Conservation (phyloP, 2,113 vertebrate species). For the Henicopernis longicauda region DNA sequence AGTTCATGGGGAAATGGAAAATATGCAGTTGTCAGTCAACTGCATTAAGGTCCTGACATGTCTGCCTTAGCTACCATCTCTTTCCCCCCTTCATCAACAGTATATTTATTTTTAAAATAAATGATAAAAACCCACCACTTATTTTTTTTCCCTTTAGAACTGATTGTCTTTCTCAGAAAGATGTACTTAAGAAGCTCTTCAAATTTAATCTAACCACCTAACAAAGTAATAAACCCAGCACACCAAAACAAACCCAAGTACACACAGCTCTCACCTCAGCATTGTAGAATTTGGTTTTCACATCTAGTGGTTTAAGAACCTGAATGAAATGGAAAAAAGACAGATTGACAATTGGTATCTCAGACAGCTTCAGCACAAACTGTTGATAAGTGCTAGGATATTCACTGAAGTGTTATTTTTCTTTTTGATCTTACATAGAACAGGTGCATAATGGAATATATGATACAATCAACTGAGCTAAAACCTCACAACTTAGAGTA, state of each 20-base stretch:
- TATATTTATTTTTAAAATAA: neutral
- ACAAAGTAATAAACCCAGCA: neutral
- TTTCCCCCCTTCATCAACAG: neutral
- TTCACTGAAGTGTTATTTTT: neutral
- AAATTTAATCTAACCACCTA: neutral
- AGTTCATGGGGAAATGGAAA: neutral
- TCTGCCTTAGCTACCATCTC: neutral
- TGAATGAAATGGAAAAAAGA: constrained; percentile 80
- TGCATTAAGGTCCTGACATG: neutral
- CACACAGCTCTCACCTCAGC: constrained; percentile 84
- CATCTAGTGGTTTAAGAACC: constrained; percentile 97
- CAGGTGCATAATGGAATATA: neutral
- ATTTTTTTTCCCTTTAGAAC: neutral
- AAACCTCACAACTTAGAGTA: neutral
- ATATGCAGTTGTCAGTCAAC: neutral
- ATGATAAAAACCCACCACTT: neutral
- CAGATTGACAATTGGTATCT: constrained; percentile 67
- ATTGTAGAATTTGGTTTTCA: constrained; percentile 99
- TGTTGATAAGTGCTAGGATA: neutral
- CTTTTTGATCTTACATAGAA: neutral
- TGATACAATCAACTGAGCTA: neutral
- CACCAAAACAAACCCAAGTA: neutral
- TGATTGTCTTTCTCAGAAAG: neutral
- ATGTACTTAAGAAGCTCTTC: neutral
- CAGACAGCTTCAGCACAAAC: constrained; percentile 26